These are phyloP conservation scores for Anableps anableps DNA, from an alignment of 2,797 vertebrate species.

Conservation along the genomic window DNA sequence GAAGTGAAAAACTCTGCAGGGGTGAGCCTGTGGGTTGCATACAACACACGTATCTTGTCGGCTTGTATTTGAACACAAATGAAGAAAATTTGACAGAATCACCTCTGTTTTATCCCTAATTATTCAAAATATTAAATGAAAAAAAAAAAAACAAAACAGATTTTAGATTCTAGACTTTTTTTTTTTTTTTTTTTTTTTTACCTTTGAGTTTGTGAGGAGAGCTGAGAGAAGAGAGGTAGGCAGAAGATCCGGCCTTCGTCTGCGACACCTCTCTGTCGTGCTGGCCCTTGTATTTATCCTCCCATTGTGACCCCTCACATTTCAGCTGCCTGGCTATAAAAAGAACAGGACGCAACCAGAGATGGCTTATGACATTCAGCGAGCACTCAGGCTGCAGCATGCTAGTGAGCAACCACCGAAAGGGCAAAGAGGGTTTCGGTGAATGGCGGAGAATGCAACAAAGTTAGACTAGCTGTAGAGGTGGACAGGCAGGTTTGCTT, in stretches of 20 bases:
- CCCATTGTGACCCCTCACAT: constrained; percentile 86
- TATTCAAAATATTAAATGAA: not conserved
- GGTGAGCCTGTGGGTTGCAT: not conserved
- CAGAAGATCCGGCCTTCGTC: constrained; percentile 74
- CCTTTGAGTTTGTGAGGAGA: constrained; percentile 73
- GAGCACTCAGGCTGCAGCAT: constrained; percentile 47
- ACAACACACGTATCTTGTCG: not conserved
- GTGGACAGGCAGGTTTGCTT: not conserved
- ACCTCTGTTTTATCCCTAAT: not conserved
- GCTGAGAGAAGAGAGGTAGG: constrained; percentile 69
- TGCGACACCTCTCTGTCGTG: constrained; percentile 53
- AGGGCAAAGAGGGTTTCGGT: constrained; percentile 70
- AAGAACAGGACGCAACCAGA: constrained; percentile 81
- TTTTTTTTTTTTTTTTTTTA: constrained; percentile 46
- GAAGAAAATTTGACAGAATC: not conserved
- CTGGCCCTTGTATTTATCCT: constrained; percentile 80
- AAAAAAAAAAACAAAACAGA: not conserved
- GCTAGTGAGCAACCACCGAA: constrained; percentile 50
- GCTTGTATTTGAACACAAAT: not conserved
- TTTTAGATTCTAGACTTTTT: not conserved
- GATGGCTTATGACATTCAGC: constrained; percentile 79
- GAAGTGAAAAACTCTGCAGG: not conserved
- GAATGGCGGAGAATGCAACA: constrained; percentile 44
- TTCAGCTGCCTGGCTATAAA: constrained; percentile 81
- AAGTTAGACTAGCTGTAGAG: constrained; percentile 1